Evolutionary conservation across 2,113 vertebrate species (phyloP).

Genomic region (Antigone vipio): DNA sequence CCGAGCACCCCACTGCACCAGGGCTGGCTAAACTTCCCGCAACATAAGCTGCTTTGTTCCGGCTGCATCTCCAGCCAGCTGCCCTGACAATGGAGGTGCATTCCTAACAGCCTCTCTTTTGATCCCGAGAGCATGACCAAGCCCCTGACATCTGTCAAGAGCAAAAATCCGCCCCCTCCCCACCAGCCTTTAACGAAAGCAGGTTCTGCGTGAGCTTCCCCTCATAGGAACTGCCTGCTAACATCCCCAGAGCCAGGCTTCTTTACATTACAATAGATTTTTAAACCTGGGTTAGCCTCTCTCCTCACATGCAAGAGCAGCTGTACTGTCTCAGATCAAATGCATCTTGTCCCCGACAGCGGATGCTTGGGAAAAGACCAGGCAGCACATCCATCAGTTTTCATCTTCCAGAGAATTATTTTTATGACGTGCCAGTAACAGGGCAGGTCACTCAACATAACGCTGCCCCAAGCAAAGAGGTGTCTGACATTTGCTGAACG

Average conservation of each 20-base stretch:
- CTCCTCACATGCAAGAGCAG: not conserved
- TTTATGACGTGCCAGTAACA: not conserved
- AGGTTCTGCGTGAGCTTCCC: not conserved
- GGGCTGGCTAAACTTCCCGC: not conserved
- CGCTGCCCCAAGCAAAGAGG: not conserved
- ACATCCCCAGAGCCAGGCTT: not conserved
- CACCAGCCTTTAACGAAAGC: not conserved
- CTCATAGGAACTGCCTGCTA: not conserved
- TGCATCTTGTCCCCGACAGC: not conserved
- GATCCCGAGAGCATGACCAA: not conserved
- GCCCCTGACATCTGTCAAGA: constrained; percentile 19
- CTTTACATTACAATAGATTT: not conserved
- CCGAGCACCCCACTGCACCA: not conserved
- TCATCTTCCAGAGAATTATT: not conserved
- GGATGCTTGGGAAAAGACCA: not conserved
- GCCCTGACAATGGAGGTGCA: constrained; percentile 7
- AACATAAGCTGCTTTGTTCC: not conserved
- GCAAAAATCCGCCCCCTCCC: not conserved
- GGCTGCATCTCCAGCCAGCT: not conserved
- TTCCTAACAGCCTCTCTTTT: not conserved
- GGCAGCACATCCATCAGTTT: not conserved
- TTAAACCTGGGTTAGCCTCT: not conserved
- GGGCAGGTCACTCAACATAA: not conserved
- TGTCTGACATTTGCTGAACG: not conserved
- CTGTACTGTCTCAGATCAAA: not conserved